Base-by-base conservation (phyloP, 1,140 invertebrate genomes). In the Ceratoteleas bidentatus region DNA sequence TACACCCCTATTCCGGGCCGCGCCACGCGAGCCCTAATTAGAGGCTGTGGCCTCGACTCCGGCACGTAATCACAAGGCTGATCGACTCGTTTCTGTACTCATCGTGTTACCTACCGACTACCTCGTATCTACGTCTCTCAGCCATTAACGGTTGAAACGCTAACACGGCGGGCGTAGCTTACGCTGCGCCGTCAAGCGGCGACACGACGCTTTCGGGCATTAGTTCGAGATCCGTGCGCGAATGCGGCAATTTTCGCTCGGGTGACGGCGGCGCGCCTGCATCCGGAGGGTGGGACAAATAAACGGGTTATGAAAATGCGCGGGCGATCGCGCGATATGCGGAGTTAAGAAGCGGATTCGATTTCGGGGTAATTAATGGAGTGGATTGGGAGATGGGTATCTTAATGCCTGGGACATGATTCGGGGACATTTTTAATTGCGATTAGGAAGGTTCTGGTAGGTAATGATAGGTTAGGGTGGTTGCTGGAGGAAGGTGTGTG, bases 1-100 rank as follows among this genome's bases (percentile, higher is more conserved):
- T 92, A 92, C 88, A 91, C 91, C 90, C 91, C 90, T 92, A 91
- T 92, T 91, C 90, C 87, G 84, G 82, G 85, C 24, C 84, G 87
- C 87, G 88, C 89, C 90, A 91, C 88, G 89, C 88, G 88, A 91
- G 85, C 83, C 78, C 85, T 91, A 91, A 91, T 91, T 90, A 92
- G 87, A 92, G 90, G 85, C 89, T 90, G 88, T 89, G 88, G 81
- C 84, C 81, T 85, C 69, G 81, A 72, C 79, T 84, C 76, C 58
- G 70, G 60, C 9, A 43, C 76, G 68, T 91, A 91, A 91, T 91
- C 88, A 91, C 90, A 91, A 90, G 84, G 90, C 90, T 87, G 88
- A 85, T 84, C 87, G 86, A 84, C 86, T 88, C 88, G 86, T 85
- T 88, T 85, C 84, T 83, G 70, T 85, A 78, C 84, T 81, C 85